Percentiles rank a stretch among this genome's conserved stretches.
Evolutionary conservation across 1,140 invertebrate genomes (phyloP).

Genomic region (Microvelia longipes): DNA sequence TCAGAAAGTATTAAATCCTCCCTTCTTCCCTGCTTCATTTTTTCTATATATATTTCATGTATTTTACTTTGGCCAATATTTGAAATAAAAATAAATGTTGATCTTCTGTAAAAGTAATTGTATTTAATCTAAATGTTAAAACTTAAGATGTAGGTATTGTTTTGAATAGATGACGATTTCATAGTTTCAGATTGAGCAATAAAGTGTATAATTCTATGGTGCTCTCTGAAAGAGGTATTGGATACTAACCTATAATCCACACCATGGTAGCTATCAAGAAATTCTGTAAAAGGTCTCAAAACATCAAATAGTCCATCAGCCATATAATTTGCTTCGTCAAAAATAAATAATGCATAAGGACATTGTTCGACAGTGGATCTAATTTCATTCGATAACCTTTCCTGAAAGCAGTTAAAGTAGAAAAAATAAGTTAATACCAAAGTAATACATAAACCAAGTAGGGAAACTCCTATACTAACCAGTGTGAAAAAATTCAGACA

Average conservation of each 20-base stretch:
- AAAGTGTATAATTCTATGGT: background rate
- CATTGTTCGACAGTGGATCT: background rate
- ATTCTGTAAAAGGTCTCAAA: background rate
- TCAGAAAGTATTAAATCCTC: too few relatives aligned
- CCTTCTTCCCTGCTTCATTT: too few relatives aligned
- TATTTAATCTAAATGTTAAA: background rate
- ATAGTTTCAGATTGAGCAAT: too few relatives aligned
- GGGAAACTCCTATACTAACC: too few relatives aligned
- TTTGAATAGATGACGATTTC: too few relatives aligned
- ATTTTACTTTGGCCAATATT: background rate
- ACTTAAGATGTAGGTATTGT: background rate
- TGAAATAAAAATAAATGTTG: background rate
- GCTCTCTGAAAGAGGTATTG: background rate
- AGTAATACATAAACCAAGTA: too few relatives aligned
- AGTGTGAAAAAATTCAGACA: too few relatives aligned
- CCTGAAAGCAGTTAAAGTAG: too few relatives aligned
- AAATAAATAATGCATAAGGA: background rate
- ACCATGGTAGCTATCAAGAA: background rate
- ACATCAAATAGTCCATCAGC: background rate
- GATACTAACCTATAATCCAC: background rate
- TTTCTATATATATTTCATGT: too few relatives aligned
- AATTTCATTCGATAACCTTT: background rate
- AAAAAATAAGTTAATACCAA: too few relatives aligned
- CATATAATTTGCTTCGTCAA: background rate
- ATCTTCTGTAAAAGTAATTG: background rate